Base-by-base conservation (phyloP, 2,888 invertebrate species). In the Pyrrhia umbra region DNA sequence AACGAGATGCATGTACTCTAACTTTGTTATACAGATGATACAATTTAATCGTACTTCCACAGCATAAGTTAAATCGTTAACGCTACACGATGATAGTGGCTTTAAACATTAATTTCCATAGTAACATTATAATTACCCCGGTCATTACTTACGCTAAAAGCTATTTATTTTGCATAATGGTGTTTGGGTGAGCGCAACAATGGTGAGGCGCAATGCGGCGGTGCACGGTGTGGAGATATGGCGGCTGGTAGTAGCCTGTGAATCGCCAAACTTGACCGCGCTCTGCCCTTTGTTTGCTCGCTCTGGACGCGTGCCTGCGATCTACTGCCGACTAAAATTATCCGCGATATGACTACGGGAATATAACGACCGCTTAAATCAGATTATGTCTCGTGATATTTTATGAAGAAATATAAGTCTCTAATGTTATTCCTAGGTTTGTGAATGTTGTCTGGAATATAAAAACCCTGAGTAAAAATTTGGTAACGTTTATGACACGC, bases 81-180 rank as follows among this genome's bases (percentile, higher is more conserved):
- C 62, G 76, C 55, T 61, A 68, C 65, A 72, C 60, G 61, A 76
- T 69, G 80, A 75, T 78, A 76, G 73, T 73, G 59, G 74, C 58
- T 74, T 62, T 75, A 75, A 73, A 71, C 79, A 79, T 81, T 85
- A 84, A 83, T 85, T 81, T 77, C 79, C 81, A 82, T 81, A 80
- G 79, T 85, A 85, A 85, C 85, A 83, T 83, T 81, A 86, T 88
- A 89, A 89, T 88, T 88, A 87, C 83, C 79, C 61, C 79, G 79
- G 82, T 85, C 85, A 85, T 91, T 88, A 90, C 85, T 88, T 88
- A 88, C 82, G 85, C 81, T 85, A 81, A 84, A 84, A 85, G 88
- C 88, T 84, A 89, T 91, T 89, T 90, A 86, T 90, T 91, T 91
- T 87, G 90, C 89, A 91, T 92, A 92, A 92, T 89, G 88, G 86